A percentile compares a stretch with the other conserved stretches of the same genome.
phyloP scores from a whole-genome alignment of 2,113 vertebrate species.

The Myxocyprinus asiaticus region DNA sequence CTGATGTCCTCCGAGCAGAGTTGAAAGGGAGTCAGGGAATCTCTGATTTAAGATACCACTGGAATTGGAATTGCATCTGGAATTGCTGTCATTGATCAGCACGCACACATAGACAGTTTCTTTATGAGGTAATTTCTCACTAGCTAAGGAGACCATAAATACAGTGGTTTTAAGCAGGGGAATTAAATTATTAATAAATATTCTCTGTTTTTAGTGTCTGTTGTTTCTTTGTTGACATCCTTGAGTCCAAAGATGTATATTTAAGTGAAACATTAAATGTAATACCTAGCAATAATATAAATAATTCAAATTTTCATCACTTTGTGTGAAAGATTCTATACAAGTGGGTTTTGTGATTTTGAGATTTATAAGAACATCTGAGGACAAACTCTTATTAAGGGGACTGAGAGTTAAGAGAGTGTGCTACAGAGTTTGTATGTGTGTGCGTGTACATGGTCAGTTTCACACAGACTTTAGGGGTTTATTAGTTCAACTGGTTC shows the following conservation, averaged over 20 bases:
- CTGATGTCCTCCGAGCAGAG: neutral
- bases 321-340: neutral
- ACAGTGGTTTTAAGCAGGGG: neutral
- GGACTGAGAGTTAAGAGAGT: neutral
- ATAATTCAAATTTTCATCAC: constrained; percentile 4
- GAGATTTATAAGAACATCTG: neutral
- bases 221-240: neutral
- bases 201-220: neutral
- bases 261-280: neutral
- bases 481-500: constrained; percentile 35
- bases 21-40: neutral
- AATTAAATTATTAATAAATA: neutral
- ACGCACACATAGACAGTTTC: neutral
- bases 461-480: constrained; percentile 31
- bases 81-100: constrained; percentile 37
- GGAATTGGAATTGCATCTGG: neutral
- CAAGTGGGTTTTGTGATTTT: neutral
- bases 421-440: neutral
- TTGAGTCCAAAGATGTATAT: neutral
- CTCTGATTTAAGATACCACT: neutral
- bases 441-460: constrained; percentile 3
- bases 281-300: constrained; percentile 6
- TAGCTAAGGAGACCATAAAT: neutral
- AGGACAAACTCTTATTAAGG: neutral
- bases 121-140: constrained; percentile 6